phyloP scores from a whole-genome alignment of 2,113 vertebrate genomes.

The Microtus richardsoni region DNA sequence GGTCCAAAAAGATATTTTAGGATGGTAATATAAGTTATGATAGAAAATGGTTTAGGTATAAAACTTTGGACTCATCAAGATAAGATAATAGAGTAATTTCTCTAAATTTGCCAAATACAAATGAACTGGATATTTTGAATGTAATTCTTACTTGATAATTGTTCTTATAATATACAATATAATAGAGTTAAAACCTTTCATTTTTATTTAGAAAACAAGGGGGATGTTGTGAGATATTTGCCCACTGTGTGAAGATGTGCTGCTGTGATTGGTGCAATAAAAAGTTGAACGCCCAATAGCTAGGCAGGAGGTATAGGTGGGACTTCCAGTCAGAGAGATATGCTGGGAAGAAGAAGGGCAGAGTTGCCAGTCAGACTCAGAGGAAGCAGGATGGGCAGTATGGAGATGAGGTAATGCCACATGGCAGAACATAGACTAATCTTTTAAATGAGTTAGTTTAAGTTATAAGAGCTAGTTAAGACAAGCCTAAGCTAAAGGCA shows the following conservation, averaged over 20 bases:
- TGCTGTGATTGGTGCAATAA: neutral
- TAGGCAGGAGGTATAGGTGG: neutral
- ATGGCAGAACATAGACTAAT: neutral
- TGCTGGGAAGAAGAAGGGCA: neutral
- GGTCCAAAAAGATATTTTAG: neutral
- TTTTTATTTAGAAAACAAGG: neutral
- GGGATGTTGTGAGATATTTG: neutral
- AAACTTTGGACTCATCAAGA: neutral
- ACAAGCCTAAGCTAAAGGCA: neutral
- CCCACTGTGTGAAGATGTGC: neutral
- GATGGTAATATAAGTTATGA: neutral
- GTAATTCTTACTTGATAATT: neutral
- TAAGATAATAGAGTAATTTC: neutral
- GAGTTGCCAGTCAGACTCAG: neutral
- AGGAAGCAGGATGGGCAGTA: neutral
- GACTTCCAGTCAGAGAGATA: neutral
- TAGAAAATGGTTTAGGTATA: neutral
- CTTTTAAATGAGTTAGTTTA: neutral
- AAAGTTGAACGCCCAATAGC: neutral
- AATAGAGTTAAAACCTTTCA: neutral
- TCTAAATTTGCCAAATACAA: neutral
- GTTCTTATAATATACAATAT: neutral
- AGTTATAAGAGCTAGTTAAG: neutral
- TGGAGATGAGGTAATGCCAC: neutral
- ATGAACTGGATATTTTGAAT: neutral